These are phyloP conservation scores for Alces alces DNA, from an alignment of 2,113 vertebrate genomes.

Conservation along the genomic window DNA sequence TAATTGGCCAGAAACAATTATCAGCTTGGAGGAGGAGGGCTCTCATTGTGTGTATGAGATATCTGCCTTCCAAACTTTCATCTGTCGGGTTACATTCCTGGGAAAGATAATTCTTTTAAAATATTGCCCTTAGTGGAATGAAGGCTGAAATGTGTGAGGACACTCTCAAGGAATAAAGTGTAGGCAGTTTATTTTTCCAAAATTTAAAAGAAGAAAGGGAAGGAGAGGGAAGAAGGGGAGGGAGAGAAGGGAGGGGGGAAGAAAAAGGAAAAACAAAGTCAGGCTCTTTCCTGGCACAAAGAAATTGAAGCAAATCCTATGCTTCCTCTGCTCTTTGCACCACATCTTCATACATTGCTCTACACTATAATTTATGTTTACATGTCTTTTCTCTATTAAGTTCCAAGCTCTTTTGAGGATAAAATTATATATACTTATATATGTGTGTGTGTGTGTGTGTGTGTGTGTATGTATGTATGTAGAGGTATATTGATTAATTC, in stretches of 20 bases:
- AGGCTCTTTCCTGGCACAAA: background rate
- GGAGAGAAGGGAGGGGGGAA: rapidly evolving
- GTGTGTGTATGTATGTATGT: background rate
- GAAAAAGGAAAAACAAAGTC: background rate
- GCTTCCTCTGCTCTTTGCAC: background rate
- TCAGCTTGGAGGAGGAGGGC: background rate
- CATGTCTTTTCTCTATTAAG: background rate
- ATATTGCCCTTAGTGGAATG: background rate
- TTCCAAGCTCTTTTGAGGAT: background rate
- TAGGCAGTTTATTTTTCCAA: background rate
- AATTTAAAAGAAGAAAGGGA: background rate
- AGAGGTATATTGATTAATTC: background rate
- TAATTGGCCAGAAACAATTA: no score
- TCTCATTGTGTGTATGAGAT: background rate
- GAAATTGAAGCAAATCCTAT: background rate
- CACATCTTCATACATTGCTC: background rate
- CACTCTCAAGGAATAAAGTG: background rate
- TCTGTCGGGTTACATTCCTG: rapidly evolving
- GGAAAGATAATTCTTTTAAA: background rate
- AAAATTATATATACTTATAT: background rate
- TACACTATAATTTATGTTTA: background rate
- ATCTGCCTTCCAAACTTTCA: background rate
- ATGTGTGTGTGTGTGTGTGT: background rate
- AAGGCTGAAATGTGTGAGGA: background rate
- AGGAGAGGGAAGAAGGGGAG: background rate